These are phyloP conservation scores for Phalloptychus januarius DNA, from an alignment of 2,797 vertebrate species.

Conservation along the genomic window DNA sequence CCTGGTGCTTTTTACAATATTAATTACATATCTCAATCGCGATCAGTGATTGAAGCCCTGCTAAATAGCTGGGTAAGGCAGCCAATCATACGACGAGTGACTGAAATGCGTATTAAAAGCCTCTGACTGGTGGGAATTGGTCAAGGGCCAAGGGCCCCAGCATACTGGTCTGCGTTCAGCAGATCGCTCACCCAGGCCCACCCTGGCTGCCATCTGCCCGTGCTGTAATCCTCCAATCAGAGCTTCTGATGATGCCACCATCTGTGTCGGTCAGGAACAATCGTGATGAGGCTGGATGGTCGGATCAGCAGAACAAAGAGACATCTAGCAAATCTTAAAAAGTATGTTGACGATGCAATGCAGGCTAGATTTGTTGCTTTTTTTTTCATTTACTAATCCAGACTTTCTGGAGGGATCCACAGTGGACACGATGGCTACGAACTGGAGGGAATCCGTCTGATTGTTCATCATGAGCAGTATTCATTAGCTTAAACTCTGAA, in stretches of 20 bases:
- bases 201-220: conserved; percentile 55
- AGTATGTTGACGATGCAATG: neutral
- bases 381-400: neutral
- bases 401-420: neutral
- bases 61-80: neutral
- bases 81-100: neutral
- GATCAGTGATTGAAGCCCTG: neutral
- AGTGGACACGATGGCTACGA: neutral
- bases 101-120: conserved; percentile 1
- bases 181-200: conserved; percentile 31
- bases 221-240: conserved; percentile 56
- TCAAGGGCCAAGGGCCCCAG: conserved; percentile 7
- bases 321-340: neutral
- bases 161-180: conserved; percentile 36
- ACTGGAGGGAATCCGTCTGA: neutral
- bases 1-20: neutral
- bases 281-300: conserved; percentile 18
- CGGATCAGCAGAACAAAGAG: neutral
- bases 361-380: neutral
- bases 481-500: neutral
- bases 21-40: neutral
- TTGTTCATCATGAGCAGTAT: neutral
- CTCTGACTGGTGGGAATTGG: conserved; percentile 3
- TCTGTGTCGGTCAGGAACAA: conserved; percentile 35
- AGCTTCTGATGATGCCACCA: conserved; percentile 38